A percentile compares a stretch with the other conserved stretches of the same genome.
Evolutionary conservation across 2,797 vertebrate genomes (phyloP).

Genomic region (Sebastes vulpes): DNA sequence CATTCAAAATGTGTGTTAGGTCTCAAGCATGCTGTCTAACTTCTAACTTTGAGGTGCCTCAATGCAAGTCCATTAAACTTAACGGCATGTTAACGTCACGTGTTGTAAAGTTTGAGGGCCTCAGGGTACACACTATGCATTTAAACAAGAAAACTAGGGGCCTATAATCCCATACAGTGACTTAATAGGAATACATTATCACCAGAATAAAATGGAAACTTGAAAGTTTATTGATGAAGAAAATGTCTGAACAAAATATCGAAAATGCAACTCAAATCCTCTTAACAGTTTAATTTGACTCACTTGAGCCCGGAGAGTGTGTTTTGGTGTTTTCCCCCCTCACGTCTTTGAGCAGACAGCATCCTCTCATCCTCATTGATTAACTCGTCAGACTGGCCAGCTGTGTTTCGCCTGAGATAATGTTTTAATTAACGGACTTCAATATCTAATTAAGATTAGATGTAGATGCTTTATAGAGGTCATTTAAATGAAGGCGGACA

Average conservation of each 20-base stretch:
- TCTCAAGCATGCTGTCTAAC: neutral
- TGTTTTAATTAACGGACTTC: slow-evolving; percentile 86
- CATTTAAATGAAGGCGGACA: slow-evolving; percentile 74
- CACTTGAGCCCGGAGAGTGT: slow-evolving; percentile 51
- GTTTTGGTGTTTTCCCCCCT: slow-evolving; percentile 33
- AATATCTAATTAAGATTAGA: slow-evolving; percentile 86
- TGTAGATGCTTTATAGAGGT: slow-evolving; percentile 81
- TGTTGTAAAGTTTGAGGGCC: neutral
- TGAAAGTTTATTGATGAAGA: slow-evolving; percentile 5
- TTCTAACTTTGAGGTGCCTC: neutral
- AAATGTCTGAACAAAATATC: slow-evolving; percentile 1
- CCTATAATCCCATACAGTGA: neutral
- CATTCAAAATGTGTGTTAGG: neutral
- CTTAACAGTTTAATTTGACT: slow-evolving; percentile 52
- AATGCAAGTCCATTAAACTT: neutral
- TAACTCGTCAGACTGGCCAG: slow-evolving; percentile 71
- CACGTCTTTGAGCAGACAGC: slow-evolving; percentile 56
- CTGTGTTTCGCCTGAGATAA: slow-evolving; percentile 81
- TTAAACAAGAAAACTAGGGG: neutral
- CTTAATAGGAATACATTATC: neutral
- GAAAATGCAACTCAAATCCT: slow-evolving; percentile 59
- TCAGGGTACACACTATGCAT: neutral
- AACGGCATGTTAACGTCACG: neutral
- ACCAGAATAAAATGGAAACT: neutral
- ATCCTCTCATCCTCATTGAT: slow-evolving; percentile 80